Base-by-base conservation (phyloP, 2,113 vertebrate species). In the Nanorana parkeri region DNA sequence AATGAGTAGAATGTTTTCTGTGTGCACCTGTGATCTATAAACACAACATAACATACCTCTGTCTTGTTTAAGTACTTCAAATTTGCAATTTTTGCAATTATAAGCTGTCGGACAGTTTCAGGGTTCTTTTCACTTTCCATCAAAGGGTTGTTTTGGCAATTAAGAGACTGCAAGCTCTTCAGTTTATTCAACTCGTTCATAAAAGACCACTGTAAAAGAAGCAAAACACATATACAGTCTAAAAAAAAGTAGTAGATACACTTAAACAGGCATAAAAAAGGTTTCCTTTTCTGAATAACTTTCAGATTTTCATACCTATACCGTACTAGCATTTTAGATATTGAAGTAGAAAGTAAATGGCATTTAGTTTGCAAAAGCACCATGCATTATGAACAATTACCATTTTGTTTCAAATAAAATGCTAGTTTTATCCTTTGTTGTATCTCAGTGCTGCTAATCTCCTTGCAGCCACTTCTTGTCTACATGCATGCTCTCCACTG, bases 181-280 rank as follows among this genome's bases (percentile, higher is more conserved):
- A 99, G 71, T 85, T 99, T 99, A 6, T 94, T 94, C 10, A 99
- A 86, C 84, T 99, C 97, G 52, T 96, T 91, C 80, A 99, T 88
- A n/a, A 94, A 94, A 0, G 87, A 78, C 97, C 97, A 99, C 97
- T 99, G 89, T 71, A 86, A 29, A 55, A 15, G 4, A 77, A 61
- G 61, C 4, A 65, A 36, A 54, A 66, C 1, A 51, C 13, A 21
- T 47, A 13, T 3, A 13, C 2, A 10, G 13, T 15, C 41, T 47
- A 11, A 47, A 47, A 47, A 15, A 58, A n/a, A 32, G n/a, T 3
- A 28, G 16, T 56, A 54, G 19, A 28, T 21, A 47, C 3, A 17
- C 13, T n/a, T 21, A 47, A 13, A 41, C 7, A 23, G 17, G 26
- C 1, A 47, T 13, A 11, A 47, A 16, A 61, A 61, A 4, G 17